Evolutionary conservation across 1,140 invertebrate species (phyloP).

Genomic region (Pantala flavescens): DNA sequence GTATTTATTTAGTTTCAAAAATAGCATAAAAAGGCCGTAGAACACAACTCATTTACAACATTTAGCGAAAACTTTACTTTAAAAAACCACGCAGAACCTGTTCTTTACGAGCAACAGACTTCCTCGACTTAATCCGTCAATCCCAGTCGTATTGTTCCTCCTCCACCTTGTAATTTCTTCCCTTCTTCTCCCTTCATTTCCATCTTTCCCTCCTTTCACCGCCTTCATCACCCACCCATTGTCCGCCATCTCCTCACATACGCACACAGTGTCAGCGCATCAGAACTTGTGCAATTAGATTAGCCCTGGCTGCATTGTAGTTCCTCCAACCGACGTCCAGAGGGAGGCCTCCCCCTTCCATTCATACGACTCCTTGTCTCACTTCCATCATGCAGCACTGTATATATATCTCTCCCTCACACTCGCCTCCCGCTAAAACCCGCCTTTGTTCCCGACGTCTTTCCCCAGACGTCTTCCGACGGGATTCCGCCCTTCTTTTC

Average conservation of each 20-base stretch:
- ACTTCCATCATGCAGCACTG: background rate
- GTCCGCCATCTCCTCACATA: background rate
- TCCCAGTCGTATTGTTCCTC: too few species aligned
- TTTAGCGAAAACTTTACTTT: too few species aligned
- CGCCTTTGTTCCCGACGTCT: background rate
- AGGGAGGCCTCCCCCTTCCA: background rate
- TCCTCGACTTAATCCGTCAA: too few species aligned
- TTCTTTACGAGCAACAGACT: too few species aligned
- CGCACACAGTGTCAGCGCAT: background rate
- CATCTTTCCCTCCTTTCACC: background rate
- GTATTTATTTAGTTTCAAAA: too few species aligned
- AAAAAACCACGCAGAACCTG: too few species aligned
- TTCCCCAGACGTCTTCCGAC: too few species aligned
- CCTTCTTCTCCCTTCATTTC: background rate
- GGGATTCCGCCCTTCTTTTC: too few species aligned
- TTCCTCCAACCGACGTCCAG: background rate
- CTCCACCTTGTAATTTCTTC: background rate
- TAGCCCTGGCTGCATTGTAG: background rate
- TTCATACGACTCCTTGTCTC: background rate
- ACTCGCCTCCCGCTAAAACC: background rate
- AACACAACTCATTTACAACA: too few species aligned
- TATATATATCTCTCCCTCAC: background rate
- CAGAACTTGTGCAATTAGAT: constrained; percentile 9
- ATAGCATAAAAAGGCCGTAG: too few species aligned
- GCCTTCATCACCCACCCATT: background rate